Percentiles rank a stretch among this genome's conserved stretches.
Evolutionary conservation across 2,888 invertebrate species (phyloP).

Genomic region (Peribatodes rhomboidaria): DNA sequence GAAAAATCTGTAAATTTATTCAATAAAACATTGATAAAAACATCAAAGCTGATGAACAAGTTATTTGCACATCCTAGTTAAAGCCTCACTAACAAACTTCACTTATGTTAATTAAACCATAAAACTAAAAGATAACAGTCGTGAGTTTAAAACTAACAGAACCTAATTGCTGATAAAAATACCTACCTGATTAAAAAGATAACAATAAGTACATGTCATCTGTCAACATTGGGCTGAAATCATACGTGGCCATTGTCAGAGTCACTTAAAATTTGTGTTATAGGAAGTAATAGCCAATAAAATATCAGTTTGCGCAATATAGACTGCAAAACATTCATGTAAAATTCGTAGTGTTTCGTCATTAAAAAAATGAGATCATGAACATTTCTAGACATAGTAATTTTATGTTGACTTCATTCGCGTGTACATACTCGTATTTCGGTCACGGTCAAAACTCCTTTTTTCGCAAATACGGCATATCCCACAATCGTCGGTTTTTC

Average conservation of each 20-base stretch:
- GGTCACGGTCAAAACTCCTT: slow-evolving; percentile 12
- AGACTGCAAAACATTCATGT: no score
- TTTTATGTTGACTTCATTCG: no score
- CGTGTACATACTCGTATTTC: no score
- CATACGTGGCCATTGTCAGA: no score
- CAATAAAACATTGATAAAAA: no score
- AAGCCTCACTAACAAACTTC: slow-evolving; percentile 50
- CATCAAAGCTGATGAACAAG: not conserved
- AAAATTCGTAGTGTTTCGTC: no score
- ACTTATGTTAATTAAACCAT: slow-evolving; percentile 46
- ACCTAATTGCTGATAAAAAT: slow-evolving; percentile 14
- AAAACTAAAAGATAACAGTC: slow-evolving; percentile 12
- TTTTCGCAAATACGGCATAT: slow-evolving; percentile 52
- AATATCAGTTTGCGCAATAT: no score
- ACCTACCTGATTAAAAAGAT: slow-evolving; percentile 2
- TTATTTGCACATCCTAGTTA: not conserved
- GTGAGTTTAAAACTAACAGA: slow-evolving; percentile 12
- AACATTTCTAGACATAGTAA: no score
- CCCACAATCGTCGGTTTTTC: slow-evolving; percentile 50
- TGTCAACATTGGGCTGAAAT: not conserved
- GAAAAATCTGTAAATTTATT: no score
- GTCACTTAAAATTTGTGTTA: no score
- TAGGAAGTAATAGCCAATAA: no score
- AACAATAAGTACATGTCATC: not conserved
- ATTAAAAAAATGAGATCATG: no score